Conservation (phyloP, 2,797 vertebrate species). For the Crocodylus rhombifer region DNA sequence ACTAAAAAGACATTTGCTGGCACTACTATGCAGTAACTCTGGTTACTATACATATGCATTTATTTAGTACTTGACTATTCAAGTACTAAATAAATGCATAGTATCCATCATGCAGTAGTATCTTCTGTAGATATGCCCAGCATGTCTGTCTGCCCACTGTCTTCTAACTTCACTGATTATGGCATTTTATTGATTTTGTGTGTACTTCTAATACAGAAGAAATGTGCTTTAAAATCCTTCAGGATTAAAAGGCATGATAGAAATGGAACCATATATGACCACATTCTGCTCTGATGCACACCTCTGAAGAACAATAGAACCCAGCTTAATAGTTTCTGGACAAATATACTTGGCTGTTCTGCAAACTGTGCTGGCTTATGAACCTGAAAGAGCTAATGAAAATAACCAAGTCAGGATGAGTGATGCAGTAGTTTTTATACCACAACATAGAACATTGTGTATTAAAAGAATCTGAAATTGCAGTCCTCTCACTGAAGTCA, state of each 20-base stretch:
- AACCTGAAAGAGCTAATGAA: background rate
- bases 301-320: background rate
- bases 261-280: background rate
- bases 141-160: no score
- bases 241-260: background rate
- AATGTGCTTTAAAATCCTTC: background rate
- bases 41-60: no score
- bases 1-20: no score
- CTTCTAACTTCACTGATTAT: no score
- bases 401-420: background rate
- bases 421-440: slow-evolving; percentile 6
- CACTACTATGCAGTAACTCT: no score
- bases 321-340: background rate
- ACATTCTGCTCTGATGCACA: background rate
- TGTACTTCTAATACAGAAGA: background rate
- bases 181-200: background rate
- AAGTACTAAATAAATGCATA: no score
- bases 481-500: background rate
- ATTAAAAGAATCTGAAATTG: background rate
- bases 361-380: background rate
- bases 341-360: background rate
- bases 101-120: no score
- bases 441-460: background rate
- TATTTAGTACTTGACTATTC: no score
- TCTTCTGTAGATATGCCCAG: no score